Evolutionary conservation across 1,140 invertebrate genomes (phyloP), one percentile per base, ranked within the genome.

Genomic region (Palaemon carinicauda): DNA sequence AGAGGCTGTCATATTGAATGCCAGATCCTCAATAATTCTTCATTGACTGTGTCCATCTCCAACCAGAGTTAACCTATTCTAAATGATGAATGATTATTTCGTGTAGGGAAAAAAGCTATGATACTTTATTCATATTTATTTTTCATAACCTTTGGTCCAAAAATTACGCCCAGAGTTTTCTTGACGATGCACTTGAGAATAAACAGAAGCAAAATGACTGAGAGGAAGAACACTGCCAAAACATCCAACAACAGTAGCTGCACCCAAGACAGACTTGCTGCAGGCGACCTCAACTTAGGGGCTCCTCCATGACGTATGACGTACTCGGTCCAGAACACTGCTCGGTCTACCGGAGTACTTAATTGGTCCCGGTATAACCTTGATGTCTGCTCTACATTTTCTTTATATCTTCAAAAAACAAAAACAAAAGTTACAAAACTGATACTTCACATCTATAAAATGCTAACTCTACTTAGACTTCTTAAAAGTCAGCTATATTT

Each of bases 301-400:
- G 82, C 82, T 41, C 82, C 82, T 19, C 33, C 29, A 31, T 83
- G 82, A 29, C 82, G 82, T 21, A 83, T 60, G 51, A 83, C 82
- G 82, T 83, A 85, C 75, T 85, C 75, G 7, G 82, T 85, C 82
- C 82, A 85, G 75, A 85, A 85, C 54, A 85, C 82, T 7, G 82
- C 82, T 10, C 75, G 82, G 24, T 85, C 82, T 60, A 21, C 27
- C 14, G 82, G 75, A 41, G 82, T 41, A 24, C 15, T 31, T 31
- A 31, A 15, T 21, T 69, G 65, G 65, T 69, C 65, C 21, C 21
- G 17, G 24, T 27, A 24, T 31, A 69, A 24, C 24, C 65, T 27
- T 15, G 15, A 15, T 14, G 29, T 31, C 21, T 69, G 14, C 21
- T n/a, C 65, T 14, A 31, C 65, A 31, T 69, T 69, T 31, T 31